Conservation (phyloP, 2,888 invertebrate species). For the Tinea semifulvella region DNA sequence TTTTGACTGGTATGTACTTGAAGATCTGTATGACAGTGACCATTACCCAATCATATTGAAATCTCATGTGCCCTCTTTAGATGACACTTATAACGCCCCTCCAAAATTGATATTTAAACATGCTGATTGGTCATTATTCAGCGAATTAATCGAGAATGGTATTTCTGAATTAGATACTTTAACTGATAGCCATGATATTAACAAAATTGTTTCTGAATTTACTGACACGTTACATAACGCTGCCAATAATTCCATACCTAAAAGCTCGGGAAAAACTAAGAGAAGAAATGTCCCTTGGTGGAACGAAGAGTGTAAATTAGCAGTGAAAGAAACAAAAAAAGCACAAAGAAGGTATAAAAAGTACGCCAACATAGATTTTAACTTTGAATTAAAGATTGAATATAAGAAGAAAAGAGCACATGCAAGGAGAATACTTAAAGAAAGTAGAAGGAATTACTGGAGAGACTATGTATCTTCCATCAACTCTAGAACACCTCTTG, state of each 20-base stretch:
- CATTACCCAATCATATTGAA: too few relatives aligned
- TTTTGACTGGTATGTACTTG: too few relatives aligned
- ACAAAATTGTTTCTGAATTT: constrained; percentile 3
- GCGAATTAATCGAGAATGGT: too few relatives aligned
- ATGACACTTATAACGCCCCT: too few relatives aligned
- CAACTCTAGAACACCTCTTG: constrained; percentile 14
- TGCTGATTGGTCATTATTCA: too few relatives aligned
- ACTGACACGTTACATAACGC: constrained; percentile 16
- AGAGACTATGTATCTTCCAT: constrained; percentile 16
- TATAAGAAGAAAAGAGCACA: constrained; percentile 15
- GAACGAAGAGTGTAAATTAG: constrained; percentile 13
- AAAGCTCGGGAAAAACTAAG: constrained; percentile 14
- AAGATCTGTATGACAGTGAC: too few relatives aligned
- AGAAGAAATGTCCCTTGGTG: constrained; percentile 8
- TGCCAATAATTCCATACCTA: constrained; percentile 11
- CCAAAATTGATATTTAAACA: too few relatives aligned
- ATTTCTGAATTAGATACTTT: too few relatives aligned
- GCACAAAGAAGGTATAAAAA: constrained; percentile 12
- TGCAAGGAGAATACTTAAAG: constrained; percentile 12
- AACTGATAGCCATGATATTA: constrained; percentile 4
- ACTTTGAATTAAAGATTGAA: constrained; percentile 12
- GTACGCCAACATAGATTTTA: constrained; percentile 13
- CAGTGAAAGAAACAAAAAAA: constrained; percentile 14
- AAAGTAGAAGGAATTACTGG: constrained; percentile 14
- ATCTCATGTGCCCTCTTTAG: too few relatives aligned